Percentiles rank a stretch among this genome's conserved stretches.
These are phyloP conservation scores for Virgularia gustaviana DNA, from an alignment of 92 coral and sea anemone genomes.

Conservation along the genomic window DNA sequence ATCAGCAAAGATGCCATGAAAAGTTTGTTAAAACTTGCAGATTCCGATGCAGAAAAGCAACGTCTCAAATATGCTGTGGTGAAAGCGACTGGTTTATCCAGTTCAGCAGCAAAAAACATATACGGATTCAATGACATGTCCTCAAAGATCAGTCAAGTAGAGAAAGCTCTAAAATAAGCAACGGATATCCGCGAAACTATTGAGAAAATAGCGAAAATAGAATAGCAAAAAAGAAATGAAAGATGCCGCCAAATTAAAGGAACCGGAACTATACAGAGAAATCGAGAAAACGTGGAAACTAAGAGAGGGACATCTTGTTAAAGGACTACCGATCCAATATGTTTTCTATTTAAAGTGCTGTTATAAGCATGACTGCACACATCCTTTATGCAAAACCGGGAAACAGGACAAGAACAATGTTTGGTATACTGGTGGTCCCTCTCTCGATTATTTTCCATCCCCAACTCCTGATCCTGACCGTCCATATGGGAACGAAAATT, in stretches of 20 bases:
- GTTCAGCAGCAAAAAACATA: slow-evolving; percentile 25
- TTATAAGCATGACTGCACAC: slow-evolving; percentile 37
- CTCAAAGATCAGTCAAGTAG: slow-evolving; percentile 13
- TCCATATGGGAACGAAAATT: slow-evolving; percentile 29
- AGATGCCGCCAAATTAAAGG: slow-evolving; percentile 7
- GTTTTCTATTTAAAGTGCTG: slow-evolving; percentile 30
- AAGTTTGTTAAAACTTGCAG: slow-evolving; percentile 10
- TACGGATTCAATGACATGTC: slow-evolving; percentile 26
- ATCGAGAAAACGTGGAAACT: slow-evolving; percentile 26
- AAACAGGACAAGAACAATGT: slow-evolving; percentile 12
- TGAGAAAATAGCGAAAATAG: slow-evolving; percentile 24
- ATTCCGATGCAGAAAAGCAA: slow-evolving; percentile 13
- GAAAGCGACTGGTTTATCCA: slow-evolving; percentile 26
- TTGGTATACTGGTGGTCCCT: slow-evolving; percentile 41
- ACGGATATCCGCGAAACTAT: slow-evolving; percentile 38
- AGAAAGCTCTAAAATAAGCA: slow-evolving; percentile 20
- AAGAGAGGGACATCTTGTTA: slow-evolving; percentile 25
- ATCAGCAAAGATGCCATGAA: slow-evolving; percentile 18
- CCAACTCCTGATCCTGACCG: slow-evolving; percentile 50
- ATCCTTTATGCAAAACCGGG: slow-evolving; percentile 28
- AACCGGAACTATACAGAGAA: slow-evolving; percentile 20
- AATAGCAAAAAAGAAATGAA: slow-evolving; percentile 3
- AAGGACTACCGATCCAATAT: slow-evolving; percentile 26
- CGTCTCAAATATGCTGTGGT: slow-evolving; percentile 36
- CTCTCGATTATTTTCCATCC: slow-evolving; percentile 32